Conservation (phyloP, 1,140 invertebrate genomes). For the Drosophila serrata region DNA sequence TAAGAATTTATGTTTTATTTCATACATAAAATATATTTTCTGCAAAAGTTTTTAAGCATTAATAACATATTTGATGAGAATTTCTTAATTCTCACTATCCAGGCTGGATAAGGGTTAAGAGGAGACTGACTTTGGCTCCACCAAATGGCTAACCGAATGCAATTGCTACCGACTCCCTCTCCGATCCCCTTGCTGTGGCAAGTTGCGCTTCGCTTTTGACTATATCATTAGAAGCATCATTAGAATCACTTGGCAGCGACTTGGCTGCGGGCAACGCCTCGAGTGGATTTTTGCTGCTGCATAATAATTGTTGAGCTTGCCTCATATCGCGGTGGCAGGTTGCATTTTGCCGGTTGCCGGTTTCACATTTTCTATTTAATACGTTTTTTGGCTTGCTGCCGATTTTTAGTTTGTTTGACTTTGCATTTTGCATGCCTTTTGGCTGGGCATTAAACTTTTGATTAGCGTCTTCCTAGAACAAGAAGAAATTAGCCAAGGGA, state of each 20-base stretch:
- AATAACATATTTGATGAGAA: neutral
- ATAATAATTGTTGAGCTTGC: constrained; percentile 66
- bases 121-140: constrained; percentile 27
- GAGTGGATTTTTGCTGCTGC: constrained; percentile 74
- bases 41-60: neutral
- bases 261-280: constrained; percentile 76
- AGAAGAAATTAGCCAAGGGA: constrained; percentile 51
- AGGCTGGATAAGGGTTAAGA: constrained; percentile 27
- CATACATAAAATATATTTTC: neutral
- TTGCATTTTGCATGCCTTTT: constrained; percentile 47
- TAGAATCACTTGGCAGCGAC: constrained; percentile 81
- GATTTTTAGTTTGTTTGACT: constrained; percentile 64
- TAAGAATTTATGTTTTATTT: neutral
- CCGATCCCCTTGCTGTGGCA: constrained; percentile 8
- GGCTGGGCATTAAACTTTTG: constrained; percentile 70
- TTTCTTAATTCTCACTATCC: neutral
- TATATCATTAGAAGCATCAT: constrained; percentile 84
- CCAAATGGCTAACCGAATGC: constrained; percentile 53
- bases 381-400: constrained; percentile 12
- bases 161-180: constrained; percentile 40
- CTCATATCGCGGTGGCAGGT: constrained; percentile 35
- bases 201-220: constrained; percentile 74
- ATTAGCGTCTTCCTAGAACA: constrained; percentile 70
- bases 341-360: constrained; percentile 37
- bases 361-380: constrained; percentile 35